These are phyloP conservation scores for Burhinus bistriatus DNA, from an alignment of 2,113 vertebrate genomes.

Conservation along the genomic window DNA sequence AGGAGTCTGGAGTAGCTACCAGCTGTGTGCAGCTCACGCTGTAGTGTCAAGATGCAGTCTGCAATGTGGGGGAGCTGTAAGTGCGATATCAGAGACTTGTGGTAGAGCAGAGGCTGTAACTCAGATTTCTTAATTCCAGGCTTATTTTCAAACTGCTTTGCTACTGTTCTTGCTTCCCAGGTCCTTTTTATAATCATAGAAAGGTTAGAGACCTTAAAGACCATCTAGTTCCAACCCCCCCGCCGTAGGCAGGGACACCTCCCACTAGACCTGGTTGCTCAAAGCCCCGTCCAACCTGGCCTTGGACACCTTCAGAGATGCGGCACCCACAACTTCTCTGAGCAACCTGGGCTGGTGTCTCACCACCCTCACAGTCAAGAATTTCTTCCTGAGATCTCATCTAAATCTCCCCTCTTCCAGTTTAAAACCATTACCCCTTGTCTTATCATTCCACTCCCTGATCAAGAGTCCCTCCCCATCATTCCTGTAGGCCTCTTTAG, in stretches of 20 bases:
- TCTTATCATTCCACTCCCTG: not conserved
- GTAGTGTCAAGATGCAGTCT: no score
- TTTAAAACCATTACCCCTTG: not conserved
- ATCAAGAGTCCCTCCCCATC: not conserved
- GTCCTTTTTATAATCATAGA: not conserved
- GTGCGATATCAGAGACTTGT: accelerated
- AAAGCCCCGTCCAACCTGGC: not conserved
- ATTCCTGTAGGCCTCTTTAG: not conserved
- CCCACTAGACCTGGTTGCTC: not conserved
- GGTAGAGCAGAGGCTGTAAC: not conserved
- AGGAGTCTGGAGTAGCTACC: not conserved
- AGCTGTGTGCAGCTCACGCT: not conserved
- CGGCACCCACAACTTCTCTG: not conserved
- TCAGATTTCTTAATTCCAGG: not conserved
- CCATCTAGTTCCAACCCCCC: not conserved
- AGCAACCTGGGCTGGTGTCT: not conserved
- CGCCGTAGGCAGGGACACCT: not conserved
- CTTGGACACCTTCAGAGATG: not conserved
- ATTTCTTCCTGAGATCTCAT: not conserved
- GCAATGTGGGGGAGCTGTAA: not conserved
- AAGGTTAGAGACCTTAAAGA: not conserved
- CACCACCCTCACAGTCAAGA: not conserved
- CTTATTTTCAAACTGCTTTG: not conserved
- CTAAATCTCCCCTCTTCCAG: not conserved
- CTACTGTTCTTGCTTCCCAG: not conserved